Percentiles rank a stretch among this genome's conserved stretches.
These are phyloP conservation scores for Coregonus ussuriensis DNA, from an alignment of 2,797 vertebrate genomes.

Conservation along the genomic window DNA sequence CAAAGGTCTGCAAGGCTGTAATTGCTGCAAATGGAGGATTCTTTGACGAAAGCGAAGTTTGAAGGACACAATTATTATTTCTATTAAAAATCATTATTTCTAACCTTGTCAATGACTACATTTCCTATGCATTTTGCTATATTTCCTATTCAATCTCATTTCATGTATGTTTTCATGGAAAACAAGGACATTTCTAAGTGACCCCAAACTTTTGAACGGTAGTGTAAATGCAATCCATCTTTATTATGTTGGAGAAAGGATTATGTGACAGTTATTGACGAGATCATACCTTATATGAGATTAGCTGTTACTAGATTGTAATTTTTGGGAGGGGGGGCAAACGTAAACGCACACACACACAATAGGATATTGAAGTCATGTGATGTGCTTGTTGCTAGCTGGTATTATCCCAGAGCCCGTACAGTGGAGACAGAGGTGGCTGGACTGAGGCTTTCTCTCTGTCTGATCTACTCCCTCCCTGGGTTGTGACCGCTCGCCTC, in stretches of 20 bases:
- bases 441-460: neutral
- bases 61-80: too few relatives aligned
- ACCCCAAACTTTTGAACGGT: too few relatives aligned
- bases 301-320: neutral
- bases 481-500: neutral
- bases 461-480: constrained; percentile 7
- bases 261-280: neutral
- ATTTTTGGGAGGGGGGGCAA: too few relatives aligned
- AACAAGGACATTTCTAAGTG: too few relatives aligned
- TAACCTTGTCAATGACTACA: too few relatives aligned
- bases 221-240: neutral
- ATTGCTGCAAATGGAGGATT: too few relatives aligned
- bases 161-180: too few relatives aligned
- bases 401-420: neutral
- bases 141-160: too few relatives aligned
- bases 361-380: constrained; percentile 47
- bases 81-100: too few relatives aligned
- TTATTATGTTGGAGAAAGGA: neutral
- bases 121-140: too few relatives aligned
- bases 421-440: neutral
- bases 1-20: too few relatives aligned
- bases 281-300: neutral
- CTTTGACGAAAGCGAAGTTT: too few relatives aligned
- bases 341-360: constrained; percentile 31
- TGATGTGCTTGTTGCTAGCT: constrained; percentile 23